Evolutionary conservation across 2,888 invertebrate genomes (phyloP), one percentile per base, ranked within the genome.

Genomic region (Tetragnatha montana): DNA sequence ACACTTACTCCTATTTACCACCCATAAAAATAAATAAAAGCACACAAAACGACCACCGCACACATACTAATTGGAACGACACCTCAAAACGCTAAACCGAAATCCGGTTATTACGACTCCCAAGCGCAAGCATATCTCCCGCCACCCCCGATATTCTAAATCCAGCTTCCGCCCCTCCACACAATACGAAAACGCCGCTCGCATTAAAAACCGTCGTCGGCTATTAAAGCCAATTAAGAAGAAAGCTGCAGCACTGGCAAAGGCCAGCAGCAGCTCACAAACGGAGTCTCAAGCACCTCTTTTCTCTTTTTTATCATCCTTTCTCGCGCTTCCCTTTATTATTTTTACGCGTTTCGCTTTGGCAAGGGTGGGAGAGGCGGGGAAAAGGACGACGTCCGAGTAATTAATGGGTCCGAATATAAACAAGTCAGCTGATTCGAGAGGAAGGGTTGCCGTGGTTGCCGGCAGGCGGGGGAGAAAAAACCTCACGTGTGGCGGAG

Each of bases 191-290:
- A 35, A 35, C 35, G 35, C 35, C 35, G 35, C 35, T 2, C 35
- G 35, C 35, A 35, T 35, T 35, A 35, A 35, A 71, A 71, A 81
- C 50, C 71, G 73, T 79, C 14, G 60, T 2, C 22, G 35, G 73
- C 86, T 86, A 80, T 80, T 73, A 86, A 71, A 86, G 71, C 73
- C 86, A 86, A 86, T 86, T 86, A 86, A 71, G 73, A 19, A 70
- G 79, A 22, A 21, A 21, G 35, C 79, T 73, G 60, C 74, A 17
- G 60, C 49, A 22, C 78, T 51, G 51, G 78, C 19, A 51, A 78
- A 78, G 51, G 51, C 7, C 19, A 14, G 22, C 60, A 19, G n/a
- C 73, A 22, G 35, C 35, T 35, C 35, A 60, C 60, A 60, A 35
- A 60, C 60, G 17, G 12, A 17, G 12, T 60, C 17, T 35, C 17